Evolutionary conservation across 2,888 invertebrate species (phyloP), one percentile per base, ranked within the genome.

Genomic region (Volucella zonaria): DNA sequence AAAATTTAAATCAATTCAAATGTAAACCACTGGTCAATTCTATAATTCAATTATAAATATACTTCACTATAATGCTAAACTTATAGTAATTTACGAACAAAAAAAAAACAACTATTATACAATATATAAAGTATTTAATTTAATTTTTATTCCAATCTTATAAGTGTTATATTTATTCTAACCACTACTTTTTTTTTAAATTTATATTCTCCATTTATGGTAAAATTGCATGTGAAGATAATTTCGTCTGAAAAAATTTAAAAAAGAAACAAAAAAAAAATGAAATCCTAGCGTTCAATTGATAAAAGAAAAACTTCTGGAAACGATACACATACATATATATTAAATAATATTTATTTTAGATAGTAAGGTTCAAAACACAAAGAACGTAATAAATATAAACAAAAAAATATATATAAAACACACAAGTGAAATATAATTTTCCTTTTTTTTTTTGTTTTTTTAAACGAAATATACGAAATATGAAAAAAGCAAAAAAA

Each of bases 231-330:
- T 75, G 62, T 62, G 49, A 51, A 66, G 45, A 58, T 75, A 49
- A 52, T 67, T 76, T 40, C 18, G 56, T 49, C 77, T 64, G 40
- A 61, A 43, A 61, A 43, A 66, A 59, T 31, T 79, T 79, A 78
- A 80, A 76, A 77, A 82, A 75, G 77, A 78, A 83, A 59, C 74
- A 83, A 67, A 12, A 66, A 86, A 83, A 70, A 18, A 74, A 64
- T 14, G 12, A 79, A 76, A 77, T 70, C 81, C 81, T 85, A 85
- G 68, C 85, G 81, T 85, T 85, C 85, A 85, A 85, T 85, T 85
- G 58, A 59, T 43, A 77, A 52, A 31, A 49, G 42, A 73, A 70
- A 59, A 64, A 51, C 40, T 56, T 76, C 61, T 73, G 58, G 56
- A 73, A 61, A 64, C 43, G 38, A 79, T 51, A 74, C 77, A 78